phyloP scores from a whole-genome alignment of 2,113 vertebrate genomes.

The Oreochromis niloticus region DNA sequence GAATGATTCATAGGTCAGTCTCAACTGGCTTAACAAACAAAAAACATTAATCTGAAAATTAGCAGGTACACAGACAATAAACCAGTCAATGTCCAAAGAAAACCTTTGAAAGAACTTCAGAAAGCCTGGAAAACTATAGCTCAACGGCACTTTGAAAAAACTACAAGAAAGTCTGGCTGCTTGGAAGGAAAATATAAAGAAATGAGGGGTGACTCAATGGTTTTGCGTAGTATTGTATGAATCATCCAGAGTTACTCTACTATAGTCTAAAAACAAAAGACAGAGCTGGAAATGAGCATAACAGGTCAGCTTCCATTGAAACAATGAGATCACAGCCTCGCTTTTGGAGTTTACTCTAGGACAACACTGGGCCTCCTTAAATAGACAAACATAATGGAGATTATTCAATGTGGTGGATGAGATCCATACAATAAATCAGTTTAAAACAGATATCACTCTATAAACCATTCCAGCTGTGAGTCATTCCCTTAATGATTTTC shows the following conservation, averaged over 20 bases:
- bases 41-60: not conserved
- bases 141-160: not conserved
- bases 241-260: not conserved
- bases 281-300: not conserved
- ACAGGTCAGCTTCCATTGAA: not conserved
- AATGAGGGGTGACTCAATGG: not conserved
- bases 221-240: not conserved
- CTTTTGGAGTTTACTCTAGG: not conserved
- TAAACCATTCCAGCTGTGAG: not conserved
- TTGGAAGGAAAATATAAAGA: not conserved
- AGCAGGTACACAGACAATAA: not conserved
- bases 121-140: not conserved
- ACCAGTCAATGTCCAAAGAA: not conserved
- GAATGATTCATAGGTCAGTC: not conserved
- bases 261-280: not conserved
- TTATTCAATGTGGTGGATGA: not conserved
- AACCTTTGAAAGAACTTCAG: not conserved
- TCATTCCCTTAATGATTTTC: conserved; percentile 25
- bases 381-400: not conserved
- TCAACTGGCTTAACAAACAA: not conserved
- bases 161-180: not conserved
- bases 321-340: not conserved
- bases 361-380: not conserved
- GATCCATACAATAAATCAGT: not conserved
- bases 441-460: not conserved